Conservation (phyloP, 2,113 vertebrate genomes). For the Tachycineta bicolor region DNA sequence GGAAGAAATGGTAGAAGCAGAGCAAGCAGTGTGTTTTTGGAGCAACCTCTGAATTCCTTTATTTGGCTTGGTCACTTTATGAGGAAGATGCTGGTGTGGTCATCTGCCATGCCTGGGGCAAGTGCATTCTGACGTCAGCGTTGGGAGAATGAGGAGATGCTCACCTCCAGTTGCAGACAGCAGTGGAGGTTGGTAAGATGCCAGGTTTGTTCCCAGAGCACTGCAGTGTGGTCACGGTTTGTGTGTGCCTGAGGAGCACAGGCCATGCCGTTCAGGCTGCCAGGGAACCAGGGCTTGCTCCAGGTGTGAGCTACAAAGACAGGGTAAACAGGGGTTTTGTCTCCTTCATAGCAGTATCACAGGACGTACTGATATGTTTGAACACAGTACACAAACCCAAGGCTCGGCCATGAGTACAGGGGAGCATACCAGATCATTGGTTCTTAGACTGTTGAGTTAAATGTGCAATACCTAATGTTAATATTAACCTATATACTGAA, state of each 20-base stretch:
- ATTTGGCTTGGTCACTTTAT: not conserved
- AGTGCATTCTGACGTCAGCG: not conserved
- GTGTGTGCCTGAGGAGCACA: not conserved
- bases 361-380: not conserved
- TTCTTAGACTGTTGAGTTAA: not conserved
- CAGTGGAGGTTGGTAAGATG: not conserved
- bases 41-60: not conserved
- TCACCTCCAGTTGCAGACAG: not conserved
- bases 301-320: not conserved
- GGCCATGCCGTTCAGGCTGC: not conserved
- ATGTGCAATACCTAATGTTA: slow-evolving; percentile 20
- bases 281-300: not conserved
- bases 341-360: not conserved
- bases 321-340: not conserved
- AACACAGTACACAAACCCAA: not conserved
- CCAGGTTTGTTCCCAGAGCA: not conserved
- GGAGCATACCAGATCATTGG: not conserved
- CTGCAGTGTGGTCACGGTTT: not conserved
- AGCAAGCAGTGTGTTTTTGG: not conserved
- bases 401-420: not conserved
- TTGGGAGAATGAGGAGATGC: not conserved
- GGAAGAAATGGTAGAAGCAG: not conserved
- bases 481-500: slow-evolving; percentile 42
- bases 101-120: not conserved
- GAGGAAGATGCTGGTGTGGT: not conserved